A percentile compares a stretch with the other conserved stretches of the same genome.
Evolutionary conservation across 2,797 vertebrate genomes (phyloP).

Genomic region (Mus caroli): DNA sequence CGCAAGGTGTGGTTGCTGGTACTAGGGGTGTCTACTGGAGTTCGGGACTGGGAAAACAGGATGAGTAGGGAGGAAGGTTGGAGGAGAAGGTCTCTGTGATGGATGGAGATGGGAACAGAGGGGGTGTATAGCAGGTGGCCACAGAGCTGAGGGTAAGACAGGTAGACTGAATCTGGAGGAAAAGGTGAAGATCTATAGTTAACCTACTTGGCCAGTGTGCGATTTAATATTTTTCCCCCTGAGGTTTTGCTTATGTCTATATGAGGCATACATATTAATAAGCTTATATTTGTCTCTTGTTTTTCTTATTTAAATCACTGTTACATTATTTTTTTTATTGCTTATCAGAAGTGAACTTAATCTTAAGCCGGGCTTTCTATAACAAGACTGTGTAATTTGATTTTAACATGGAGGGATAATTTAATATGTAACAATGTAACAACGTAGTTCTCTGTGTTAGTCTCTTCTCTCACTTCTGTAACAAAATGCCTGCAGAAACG

Average conservation of each 20-base stretch:
- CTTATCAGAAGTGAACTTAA: background rate
- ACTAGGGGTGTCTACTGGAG: background rate
- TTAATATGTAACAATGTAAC: background rate
- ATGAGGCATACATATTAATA: background rate
- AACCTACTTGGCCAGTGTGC: no score
- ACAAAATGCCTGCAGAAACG: background rate
- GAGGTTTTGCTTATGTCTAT: background rate
- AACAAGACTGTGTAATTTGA: background rate
- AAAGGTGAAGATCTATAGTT: background rate
- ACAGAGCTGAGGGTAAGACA: background rate
- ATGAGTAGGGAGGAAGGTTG: background rate
- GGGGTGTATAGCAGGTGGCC: background rate
- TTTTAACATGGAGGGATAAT: background rate
- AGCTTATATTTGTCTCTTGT: background rate
- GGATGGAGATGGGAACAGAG: background rate
- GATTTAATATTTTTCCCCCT: background rate
- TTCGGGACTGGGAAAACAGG: background rate
- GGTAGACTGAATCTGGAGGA: background rate
- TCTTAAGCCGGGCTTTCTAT: background rate
- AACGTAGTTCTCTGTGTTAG: background rate
- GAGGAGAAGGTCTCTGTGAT: background rate
- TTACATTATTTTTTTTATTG: background rate
- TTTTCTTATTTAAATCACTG: background rate
- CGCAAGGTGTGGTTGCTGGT: background rate
- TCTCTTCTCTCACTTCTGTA: background rate